These are phyloP conservation scores for Pseudomugil gertrudae DNA, from an alignment of 2,797 vertebrate genomes.

Conservation along the genomic window DNA sequence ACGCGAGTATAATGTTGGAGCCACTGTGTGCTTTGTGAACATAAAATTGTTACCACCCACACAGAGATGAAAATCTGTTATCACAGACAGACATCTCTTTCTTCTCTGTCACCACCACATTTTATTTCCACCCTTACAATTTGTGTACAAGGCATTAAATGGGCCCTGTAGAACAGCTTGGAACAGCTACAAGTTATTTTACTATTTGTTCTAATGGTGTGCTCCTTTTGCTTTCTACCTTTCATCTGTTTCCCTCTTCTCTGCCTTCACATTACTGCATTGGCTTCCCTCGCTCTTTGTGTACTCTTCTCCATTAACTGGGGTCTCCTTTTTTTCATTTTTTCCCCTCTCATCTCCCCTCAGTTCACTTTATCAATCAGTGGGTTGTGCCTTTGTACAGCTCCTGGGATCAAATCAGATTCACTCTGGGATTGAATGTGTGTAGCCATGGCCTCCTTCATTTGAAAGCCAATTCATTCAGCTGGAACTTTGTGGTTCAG, in stretches of 20 bases:
- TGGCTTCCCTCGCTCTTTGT: conserved; percentile 44
- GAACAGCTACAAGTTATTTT: conserved; percentile 53
- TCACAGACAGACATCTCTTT: conserved; percentile 41
- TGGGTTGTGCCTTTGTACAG: conserved; percentile 71
- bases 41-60: conserved; percentile 40
- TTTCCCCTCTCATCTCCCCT: conserved; percentile 59
- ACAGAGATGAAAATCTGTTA: conserved; percentile 29
- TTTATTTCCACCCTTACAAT: conserved; percentile 34
- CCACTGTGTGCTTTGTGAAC: conserved; percentile 33
- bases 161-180: conserved; percentile 42
- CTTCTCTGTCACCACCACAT: conserved; percentile 5
- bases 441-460: conserved; percentile 75
- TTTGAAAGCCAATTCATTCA: conserved; percentile 80
- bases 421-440: conserved; percentile 74
- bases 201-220: conserved; percentile 48
- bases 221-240: conserved; percentile 29
- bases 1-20: conserved; percentile 34
- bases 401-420: conserved; percentile 79
- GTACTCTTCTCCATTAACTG: conserved; percentile 60
- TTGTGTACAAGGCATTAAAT: conserved; percentile 50
- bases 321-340: conserved; percentile 34
- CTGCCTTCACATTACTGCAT: conserved; percentile 25
- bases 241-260: conserved; percentile 15
- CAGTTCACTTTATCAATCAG: conserved; percentile 74
- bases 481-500: conserved; percentile 75